Percentiles rank a stretch among this genome's conserved stretches.
phyloP scores from a whole-genome alignment of 2,888 invertebrate species.

The Aleiodes testaceus region DNA sequence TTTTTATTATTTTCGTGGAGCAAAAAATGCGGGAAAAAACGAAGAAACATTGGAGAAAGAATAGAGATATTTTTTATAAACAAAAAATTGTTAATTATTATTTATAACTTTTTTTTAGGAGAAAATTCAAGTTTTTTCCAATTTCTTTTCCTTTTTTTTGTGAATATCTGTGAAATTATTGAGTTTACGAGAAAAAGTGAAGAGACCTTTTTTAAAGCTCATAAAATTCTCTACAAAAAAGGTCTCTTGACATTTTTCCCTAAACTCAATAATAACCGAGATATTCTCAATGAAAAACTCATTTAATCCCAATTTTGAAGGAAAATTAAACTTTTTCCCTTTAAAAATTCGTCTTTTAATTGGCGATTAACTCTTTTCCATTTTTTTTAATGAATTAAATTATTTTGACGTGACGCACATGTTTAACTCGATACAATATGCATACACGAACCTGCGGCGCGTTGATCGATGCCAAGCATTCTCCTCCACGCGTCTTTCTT shows the following conservation, averaged over 20 bases:
- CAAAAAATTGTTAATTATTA: background rate
- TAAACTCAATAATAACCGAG: no score
- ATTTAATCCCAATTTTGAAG: no score
- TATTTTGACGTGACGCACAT: conserved; percentile 18
- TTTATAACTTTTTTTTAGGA: no score
- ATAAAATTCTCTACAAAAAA: no score
- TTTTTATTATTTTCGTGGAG: conserved; percentile 10
- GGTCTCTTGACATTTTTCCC: no score
- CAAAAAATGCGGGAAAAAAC: background rate
- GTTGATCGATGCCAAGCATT: conserved; percentile 29
- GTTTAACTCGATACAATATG: conserved; percentile 7
- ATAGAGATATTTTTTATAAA: conserved; percentile 29
- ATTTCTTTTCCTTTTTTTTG: no score
- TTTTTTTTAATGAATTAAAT: conserved; percentile 14
- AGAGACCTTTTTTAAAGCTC: no score
- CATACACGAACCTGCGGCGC: conserved; percentile 43
- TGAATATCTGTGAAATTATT: no score
- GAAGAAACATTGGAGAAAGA: background rate
- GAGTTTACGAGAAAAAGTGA: no score
- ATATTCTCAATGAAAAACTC: no score
- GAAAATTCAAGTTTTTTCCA: no score
- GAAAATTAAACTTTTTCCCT: no score
- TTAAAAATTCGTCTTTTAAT: conserved; percentile 30
- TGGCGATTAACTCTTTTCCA: conserved; percentile 10
- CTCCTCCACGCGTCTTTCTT: conserved; percentile 29